A percentile compares a stretch with the other conserved stretches of the same genome.
Evolutionary conservation across 1,140 invertebrate genomes (phyloP).

Genomic region (Dinoponera quadriceps): DNA sequence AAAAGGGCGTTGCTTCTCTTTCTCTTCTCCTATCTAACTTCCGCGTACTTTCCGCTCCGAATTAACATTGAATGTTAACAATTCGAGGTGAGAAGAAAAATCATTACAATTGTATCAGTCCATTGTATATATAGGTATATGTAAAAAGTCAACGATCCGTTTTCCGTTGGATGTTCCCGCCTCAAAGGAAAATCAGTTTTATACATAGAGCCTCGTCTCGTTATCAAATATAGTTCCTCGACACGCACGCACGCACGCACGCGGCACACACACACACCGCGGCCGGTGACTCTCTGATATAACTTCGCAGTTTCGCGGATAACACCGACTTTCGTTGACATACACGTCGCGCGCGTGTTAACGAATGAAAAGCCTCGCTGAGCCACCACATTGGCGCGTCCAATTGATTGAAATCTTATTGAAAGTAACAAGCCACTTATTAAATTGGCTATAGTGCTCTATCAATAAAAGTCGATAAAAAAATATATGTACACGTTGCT

Average conservation of each 20-base stretch:
- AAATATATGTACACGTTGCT: background rate
- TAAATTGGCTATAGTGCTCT: constrained; percentile 20
- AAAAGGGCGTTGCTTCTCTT: background rate
- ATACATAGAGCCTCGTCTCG: background rate
- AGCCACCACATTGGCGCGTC: background rate
- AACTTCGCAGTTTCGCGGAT: background rate
- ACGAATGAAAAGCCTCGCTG: constrained; percentile 1
- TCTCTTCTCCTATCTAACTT: background rate
- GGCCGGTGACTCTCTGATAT: background rate
- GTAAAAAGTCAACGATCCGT: background rate
- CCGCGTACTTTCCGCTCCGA: background rate
- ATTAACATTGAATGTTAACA: constrained; percentile 32
- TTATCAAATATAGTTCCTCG: too few species aligned
- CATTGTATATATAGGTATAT: background rate
- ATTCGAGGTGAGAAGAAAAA: background rate
- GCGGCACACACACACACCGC: too few species aligned
- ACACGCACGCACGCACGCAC: too few species aligned
- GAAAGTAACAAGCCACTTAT: constrained; percentile 21
- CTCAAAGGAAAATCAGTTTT: background rate
- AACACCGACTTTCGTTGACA: constrained; percentile 8
- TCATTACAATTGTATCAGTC: constrained; percentile 31
- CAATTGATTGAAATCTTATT: constrained; percentile 36
- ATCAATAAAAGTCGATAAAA: constrained; percentile 35
- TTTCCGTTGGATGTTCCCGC: background rate
- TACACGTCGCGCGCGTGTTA: background rate